Base-by-base conservation (phyloP, 2,113 vertebrate genomes). In the Diadophis punctatus region DNA sequence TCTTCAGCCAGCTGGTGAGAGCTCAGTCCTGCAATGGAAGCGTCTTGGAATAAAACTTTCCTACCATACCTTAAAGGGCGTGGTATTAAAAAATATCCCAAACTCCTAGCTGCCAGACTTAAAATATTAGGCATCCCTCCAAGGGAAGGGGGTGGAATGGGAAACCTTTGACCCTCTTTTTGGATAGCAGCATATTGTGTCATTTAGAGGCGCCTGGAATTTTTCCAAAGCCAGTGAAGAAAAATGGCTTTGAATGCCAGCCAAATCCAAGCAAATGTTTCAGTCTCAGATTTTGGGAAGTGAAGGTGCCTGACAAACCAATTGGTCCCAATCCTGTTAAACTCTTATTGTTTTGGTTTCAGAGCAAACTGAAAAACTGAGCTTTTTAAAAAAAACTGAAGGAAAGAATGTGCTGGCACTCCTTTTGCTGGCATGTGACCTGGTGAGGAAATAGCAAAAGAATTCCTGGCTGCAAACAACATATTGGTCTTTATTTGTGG, bases 391-490 rank as follows among this genome's bases (percentile, higher is more conserved):
- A 46, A 5, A 46, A 46, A 46, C 56, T 27, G 90, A 84, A 51
- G 30, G 0, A 93, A 74, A 90, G 88, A 93, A 91, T 74, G 88
- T 88, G 95, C 95, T 95, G 91, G 90, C 53, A 86, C 58, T 94
- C 94, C 95, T 93, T 90, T 96, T 93, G 34, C 94, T 90, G 94
- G 94, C 96, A 96, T 95, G 95, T 97, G 97, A 96, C 86, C 74
- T n/a, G 84, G 93, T 97, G 96, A 97, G 96, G 96, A 97, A 97
- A 97, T 93, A 93, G 96, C 95, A 96, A 97, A 98, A 96, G 97
- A 97, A 98, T 98, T 97, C 97, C 96, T 97, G 96, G 96, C 96
- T 95, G 95, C 95, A 97, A 97, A 97, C 95, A 93, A 96, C 96
- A 96, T 96, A 96, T 95, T 93, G 93, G 96, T 97, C 96, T 96